Base-by-base conservation (phyloP, 2,113 vertebrate species). In the Myrmecophaga tridactyla region DNA sequence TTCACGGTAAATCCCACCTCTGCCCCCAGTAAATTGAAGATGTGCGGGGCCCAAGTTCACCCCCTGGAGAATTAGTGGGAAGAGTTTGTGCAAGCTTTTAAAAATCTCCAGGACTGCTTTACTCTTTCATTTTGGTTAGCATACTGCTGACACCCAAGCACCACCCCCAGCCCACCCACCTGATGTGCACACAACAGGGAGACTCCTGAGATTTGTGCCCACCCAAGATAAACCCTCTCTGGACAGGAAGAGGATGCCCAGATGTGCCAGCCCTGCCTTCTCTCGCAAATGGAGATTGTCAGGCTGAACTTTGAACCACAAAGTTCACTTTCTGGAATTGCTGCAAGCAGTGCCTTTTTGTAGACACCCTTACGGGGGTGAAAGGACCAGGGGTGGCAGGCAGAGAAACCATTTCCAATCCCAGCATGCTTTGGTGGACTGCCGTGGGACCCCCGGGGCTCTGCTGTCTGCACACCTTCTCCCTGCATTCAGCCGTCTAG, bases 121-220 rank as follows among this genome's bases (percentile, higher is more conserved):
- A 56, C 67, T 86, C 73, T 70, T n/a, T 69, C 3, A 43, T 67
- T 73, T 77, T 81, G 46, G 41, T 65, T 80, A 6, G 13, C 12
- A 56, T 43, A 63, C 51, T 39, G 11, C 36, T 31, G 77, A 86
- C 21, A 2, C 46, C 18, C 82, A 84, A 43, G 41, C 18, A 23
- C 34, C 9, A 21, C 15, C 1, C 39, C 7, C n/a, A n/a, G n/a
- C 0, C 6, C 11, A 9, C 3, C 65, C 48, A 15, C 4, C 46
- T 13, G 13, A 39, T 1, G 15, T 1, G 20, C 15, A 31, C 31
- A 62, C 29, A 34, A 13, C 31, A n/a, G 39, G 67, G 77, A 67
- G 56, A 27, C 41, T 75, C 80, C 53, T 31, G 62, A 34, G 36
- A 73, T 63, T 69, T 21, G 70, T 25, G 11, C 11, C 31, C 25